Evolutionary conservation across 1,140 invertebrate genomes (phyloP), one percentile per base, ranked within the genome.

Genomic region (Cecropterus lyciades): DNA sequence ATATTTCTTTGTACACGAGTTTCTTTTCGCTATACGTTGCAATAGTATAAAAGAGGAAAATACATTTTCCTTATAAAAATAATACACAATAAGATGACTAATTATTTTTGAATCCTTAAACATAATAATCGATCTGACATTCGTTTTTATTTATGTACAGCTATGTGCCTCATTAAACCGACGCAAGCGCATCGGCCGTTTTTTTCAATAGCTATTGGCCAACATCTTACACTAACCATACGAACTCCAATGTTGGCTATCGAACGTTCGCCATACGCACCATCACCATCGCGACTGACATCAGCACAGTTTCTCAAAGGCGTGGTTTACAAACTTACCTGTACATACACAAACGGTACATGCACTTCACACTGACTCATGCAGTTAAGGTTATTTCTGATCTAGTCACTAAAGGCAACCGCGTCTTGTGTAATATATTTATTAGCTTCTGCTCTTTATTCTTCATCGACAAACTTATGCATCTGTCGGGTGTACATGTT

Each of bases 321-420:
- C 63, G 77, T 71, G 72, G 69, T 63, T 65, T 63, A 73, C 53
- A 64, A 62, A 73, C 55, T 67, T 37, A 45, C 45, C n/a, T 49
- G 68, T 66, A 65, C 63, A 67, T 30, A 68, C 60, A 55, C 59
- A 45, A 67, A 64, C 65, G 11, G 67, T 65, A 75, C 69, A 69
- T 65, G 70, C 73, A 73, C 71, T 53, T 68, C 56, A 70, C 71
- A 70, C 69, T 75, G 72, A 77, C 62, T 70, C 70, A 73, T 68
- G 43, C 43, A 30, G 56, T 59, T 45, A 15, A 14, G 56, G 13
- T 46, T 59, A 63, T 70, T 57, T 69, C 53, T 43, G 60, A 59
- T 30, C 37, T 49, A 53, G 37, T 52, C 43, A 59, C 43, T 48
- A 46, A 46, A 46, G 42, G 40, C 24, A 65, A 62, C 53, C 56